phyloP scores from a whole-genome alignment of 2,888 invertebrate genomes.

The Sussaba pulchella region DNA sequence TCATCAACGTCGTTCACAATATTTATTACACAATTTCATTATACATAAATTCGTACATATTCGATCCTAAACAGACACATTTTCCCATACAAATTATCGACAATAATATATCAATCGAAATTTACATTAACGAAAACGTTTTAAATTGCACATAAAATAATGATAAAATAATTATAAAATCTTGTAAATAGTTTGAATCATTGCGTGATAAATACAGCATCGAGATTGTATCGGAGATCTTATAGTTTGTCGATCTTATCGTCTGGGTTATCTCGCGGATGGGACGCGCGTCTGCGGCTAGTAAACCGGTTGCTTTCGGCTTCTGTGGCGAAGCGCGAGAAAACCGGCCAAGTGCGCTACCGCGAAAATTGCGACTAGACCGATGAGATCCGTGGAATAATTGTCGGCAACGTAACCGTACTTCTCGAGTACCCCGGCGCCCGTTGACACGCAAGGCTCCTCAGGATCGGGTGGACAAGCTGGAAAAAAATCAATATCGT shows the following conservation, averaged over 20 bases:
- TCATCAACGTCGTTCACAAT: too few relatives aligned
- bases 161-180: background rate
- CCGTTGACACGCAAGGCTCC: constrained; percentile 88
- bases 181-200: background rate
- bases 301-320: constrained; percentile 86
- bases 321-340: constrained; percentile 85
- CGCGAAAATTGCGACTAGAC: constrained; percentile 85
- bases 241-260: constrained; percentile 22
- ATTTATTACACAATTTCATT: too few relatives aligned
- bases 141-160: too few relatives aligned
- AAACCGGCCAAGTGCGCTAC: constrained; percentile 85
- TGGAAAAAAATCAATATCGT: constrained; percentile 80
- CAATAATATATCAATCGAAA: too few relatives aligned
- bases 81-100: too few relatives aligned
- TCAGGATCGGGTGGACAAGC: constrained; percentile 87
- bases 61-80: too few relatives aligned
- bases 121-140: too few relatives aligned
- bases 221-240: too few relatives aligned
- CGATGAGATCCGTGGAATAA: constrained; percentile 85
- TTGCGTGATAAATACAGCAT: background rate
- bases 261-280: background rate
- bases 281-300: constrained; percentile 70
- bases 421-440: constrained; percentile 87
- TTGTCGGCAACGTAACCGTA: constrained; percentile 86
- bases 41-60: too few relatives aligned